Conservation (phyloP, 2,888 invertebrate genomes). For the Apotomis turbidana region DNA sequence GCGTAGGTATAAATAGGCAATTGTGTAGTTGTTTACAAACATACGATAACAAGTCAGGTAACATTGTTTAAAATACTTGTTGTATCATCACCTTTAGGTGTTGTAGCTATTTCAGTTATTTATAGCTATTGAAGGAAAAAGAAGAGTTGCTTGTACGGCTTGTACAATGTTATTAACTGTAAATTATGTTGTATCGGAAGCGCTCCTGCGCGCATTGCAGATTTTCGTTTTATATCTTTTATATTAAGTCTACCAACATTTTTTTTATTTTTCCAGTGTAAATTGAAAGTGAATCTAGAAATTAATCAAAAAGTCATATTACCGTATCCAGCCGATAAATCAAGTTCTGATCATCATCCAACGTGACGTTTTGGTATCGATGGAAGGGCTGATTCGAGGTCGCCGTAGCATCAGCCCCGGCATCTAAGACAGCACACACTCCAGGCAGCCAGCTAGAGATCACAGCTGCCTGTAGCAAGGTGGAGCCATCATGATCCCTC, state of each 20-base stretch:
- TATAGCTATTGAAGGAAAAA: too few species aligned
- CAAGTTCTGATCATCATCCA: slow-evolving; percentile 29
- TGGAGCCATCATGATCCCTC: slow-evolving; percentile 51
- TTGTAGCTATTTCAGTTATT: too few species aligned
- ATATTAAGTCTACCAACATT: too few species aligned
- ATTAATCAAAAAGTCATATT: neutral
- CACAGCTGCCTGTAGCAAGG: slow-evolving; percentile 58
- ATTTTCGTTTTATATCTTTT: too few species aligned
- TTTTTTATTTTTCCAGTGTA: too few species aligned
- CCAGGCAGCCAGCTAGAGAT: slow-evolving; percentile 56
- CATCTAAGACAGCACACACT: slow-evolving; percentile 55
- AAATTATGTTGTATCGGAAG: too few species aligned
- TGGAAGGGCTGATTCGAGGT: slow-evolving; percentile 33
- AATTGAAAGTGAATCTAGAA: too few species aligned
- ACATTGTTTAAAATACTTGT: neutral
- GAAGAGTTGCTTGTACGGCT: too few species aligned
- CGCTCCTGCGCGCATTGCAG: too few species aligned
- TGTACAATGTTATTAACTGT: too few species aligned
- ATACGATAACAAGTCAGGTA: neutral
- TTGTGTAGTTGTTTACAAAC: slow-evolving; percentile 17
- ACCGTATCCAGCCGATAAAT: slow-evolving; percentile 32
- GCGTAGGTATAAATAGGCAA: neutral
- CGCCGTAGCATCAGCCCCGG: slow-evolving; percentile 52
- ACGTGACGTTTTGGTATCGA: slow-evolving; percentile 33
- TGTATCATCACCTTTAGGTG: neutral